Percentiles rank a stretch among this genome's conserved stretches.
Conservation (phyloP, 2,888 invertebrate species). For the Aproaerema taeniolella region DNA sequence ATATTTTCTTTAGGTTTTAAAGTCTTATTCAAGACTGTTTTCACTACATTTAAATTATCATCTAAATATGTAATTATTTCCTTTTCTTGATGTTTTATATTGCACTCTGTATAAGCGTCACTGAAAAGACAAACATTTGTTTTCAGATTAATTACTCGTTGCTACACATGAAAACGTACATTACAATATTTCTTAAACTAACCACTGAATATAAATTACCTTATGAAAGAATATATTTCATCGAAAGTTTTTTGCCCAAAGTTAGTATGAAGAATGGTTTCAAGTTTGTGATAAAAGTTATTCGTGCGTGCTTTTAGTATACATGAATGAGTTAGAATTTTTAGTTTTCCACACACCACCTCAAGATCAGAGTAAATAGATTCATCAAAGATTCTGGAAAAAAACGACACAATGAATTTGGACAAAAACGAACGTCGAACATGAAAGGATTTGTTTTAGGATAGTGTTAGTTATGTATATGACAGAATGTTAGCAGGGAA, state of each 20-base stretch:
- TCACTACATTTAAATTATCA: slow-evolving; percentile 35
- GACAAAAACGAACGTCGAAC: too few relatives aligned
- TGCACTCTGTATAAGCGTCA: slow-evolving; percentile 70
- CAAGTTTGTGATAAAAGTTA: slow-evolving; percentile 75
- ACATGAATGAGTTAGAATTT: slow-evolving; percentile 78
- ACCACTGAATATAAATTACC: too few relatives aligned
- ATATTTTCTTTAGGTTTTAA: slow-evolving; percentile 40
- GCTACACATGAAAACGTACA: too few relatives aligned
- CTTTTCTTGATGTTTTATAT: slow-evolving; percentile 65
- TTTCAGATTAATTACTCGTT: too few relatives aligned
- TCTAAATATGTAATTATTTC: slow-evolving; percentile 64
- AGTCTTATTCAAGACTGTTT: slow-evolving; percentile 25
- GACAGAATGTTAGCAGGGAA: too few relatives aligned
- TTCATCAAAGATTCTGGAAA: slow-evolving; percentile 79
- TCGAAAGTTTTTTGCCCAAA: slow-evolving; percentile 70
- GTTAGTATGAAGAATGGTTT: slow-evolving; percentile 70
- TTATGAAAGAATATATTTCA: slow-evolving; percentile 73
- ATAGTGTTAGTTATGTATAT: too few relatives aligned
- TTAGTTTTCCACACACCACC: slow-evolving; percentile 75
- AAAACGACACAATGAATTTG: slow-evolving; percentile 20
- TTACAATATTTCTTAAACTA: too few relatives aligned
- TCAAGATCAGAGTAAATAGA: slow-evolving; percentile 79
- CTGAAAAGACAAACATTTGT: too few relatives aligned
- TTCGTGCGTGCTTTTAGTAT: slow-evolving; percentile 78
- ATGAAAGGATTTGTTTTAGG: too few relatives aligned